Base-by-base conservation (phyloP, 1,140 invertebrate species). In the Elymnias hypermnestra region DNA sequence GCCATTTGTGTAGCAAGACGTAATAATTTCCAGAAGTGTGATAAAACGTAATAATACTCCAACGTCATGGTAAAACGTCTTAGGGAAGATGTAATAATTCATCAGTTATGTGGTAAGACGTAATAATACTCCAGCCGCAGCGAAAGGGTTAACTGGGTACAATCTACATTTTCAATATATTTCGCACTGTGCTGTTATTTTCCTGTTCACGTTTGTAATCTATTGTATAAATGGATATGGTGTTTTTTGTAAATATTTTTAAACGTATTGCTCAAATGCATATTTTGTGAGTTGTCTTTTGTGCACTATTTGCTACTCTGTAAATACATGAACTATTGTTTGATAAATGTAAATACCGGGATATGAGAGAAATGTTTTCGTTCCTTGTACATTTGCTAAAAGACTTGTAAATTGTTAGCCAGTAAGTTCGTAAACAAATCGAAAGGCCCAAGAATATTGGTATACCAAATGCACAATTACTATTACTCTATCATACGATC, bases 231-330 rank as follows among this genome's bases (percentile, higher is more conserved):
- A 70, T n/a, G 15, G 53, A 64, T 53, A 69, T 57, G 6, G 6
- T 21, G 19, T 21, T 76, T 72, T 83, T 73, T 82, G 75, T 83
- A 83, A 79, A 83, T 82, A 79, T 76, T 77, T 73, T 72, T 69
- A 77, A 79, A 76, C 62, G 63, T 84, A 84, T 84, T 82, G 79
- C 79, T 84, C 79, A 84, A 84, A 84, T 84, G 77, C 73, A 81
- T 84, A 84, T 84, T 84, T 84, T 84, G 75, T 84, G 79, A 84
- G 70, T 72, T 68, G 72, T 78, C 79, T 83, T 77, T 79, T 84
- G 75, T 71, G 77, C 79, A 82, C 79, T 83, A 73, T 83, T 82
- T 78, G 77, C 77, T 82, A 71, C 66, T 71, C 58, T 81, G 73
- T 82, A 81, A 77, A 77, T 76, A 75, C 51, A 63, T 66, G 50